Evolutionary conservation across 1,140 invertebrate species (phyloP), one percentile per base, ranked within the genome.

Genomic region (Araneus ventricosus): DNA sequence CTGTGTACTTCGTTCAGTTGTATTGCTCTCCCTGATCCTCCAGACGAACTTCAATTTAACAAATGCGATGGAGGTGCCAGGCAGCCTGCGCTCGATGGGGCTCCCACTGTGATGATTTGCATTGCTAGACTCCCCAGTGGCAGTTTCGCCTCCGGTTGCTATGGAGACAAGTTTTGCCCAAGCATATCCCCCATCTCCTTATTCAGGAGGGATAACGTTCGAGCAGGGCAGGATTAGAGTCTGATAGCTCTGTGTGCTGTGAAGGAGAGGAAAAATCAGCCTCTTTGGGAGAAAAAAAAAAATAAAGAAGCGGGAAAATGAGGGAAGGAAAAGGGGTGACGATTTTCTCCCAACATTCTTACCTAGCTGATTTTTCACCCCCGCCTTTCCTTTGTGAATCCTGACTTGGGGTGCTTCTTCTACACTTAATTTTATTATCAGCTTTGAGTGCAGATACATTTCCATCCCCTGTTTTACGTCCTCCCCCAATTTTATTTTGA

Each of bases 381-480:
- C 41, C 67, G 45, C 27, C 39, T 37, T 89, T 57, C 63, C n/a
- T 80, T 67, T 91, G 90, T 91, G 90, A 91, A 91, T 91, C 90
- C 90, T 91, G 90, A n/a, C n/a, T 91, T 91, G 85, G 85, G 90
- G 80, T 91, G 90, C 90, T 91, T 91, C 90, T 91, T 91, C n/a
- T n/a, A n/a, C n/a, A n/a, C 90, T 85, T 91, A 91, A 91, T 91
- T 91, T 91, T 91, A 91, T 85, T 91, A 91, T 91, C 80, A n/a
- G 90, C 90, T 91, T 91, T 91, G 90, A 91, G n/a, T 91, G 90
- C 90, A 80, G 90, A 91, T 91, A 82, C 90, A 91, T 91, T 91
- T 80, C 90, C 37, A 37, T 37, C 80, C 52, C 34, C 24, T 39
- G 22, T 82, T 37, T 34, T 37, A n/a, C 37, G 3, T 34, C 20